These are phyloP conservation scores for Dicycla oo DNA, from an alignment of 2,888 invertebrate species.

Conservation along the genomic window DNA sequence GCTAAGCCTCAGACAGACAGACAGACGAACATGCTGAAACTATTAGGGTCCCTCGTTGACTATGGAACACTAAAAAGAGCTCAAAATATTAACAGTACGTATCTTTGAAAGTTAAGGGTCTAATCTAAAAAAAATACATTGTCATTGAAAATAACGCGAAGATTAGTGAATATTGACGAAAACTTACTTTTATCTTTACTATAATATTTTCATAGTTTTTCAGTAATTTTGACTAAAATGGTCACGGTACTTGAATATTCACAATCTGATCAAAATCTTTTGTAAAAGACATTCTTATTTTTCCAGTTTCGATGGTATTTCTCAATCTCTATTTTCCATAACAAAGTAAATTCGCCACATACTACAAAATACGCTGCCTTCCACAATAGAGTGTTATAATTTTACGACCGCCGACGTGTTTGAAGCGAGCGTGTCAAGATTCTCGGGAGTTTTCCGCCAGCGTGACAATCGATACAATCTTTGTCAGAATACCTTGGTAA, in stretches of 20 bases:
- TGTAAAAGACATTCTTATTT: neutral
- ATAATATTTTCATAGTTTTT: neutral
- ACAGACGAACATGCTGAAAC: too few species aligned
- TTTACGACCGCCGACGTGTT: constrained; percentile 23
- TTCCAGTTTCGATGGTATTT: neutral
- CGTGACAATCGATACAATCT: constrained; percentile 48
- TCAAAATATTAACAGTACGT: neutral
- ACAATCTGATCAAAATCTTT: too few species aligned
- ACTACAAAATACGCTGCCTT: constrained; percentile 10
- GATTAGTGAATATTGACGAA: neutral
- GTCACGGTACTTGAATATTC: neutral
- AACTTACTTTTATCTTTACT: neutral
- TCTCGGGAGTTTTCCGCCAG: constrained; percentile 7
- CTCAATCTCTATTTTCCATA: constrained; percentile 25
- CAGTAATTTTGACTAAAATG: neutral
- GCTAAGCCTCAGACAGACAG: too few species aligned
- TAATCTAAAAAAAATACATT: neutral
- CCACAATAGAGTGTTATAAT: constrained; percentile 32
- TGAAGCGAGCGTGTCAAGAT: constrained; percentile 43
- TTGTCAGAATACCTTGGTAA: constrained; percentile 6
- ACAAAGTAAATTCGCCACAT: constrained; percentile 16
- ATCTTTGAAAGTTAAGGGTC: neutral
- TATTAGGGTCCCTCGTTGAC: too few species aligned
- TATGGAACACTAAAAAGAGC: too few species aligned
- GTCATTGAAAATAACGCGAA: neutral